A percentile compares a stretch with the other conserved stretches of the same genome.
These are phyloP conservation scores for Noctilio leporinus DNA, from an alignment of 2,113 vertebrate genomes.

Conservation along the genomic window DNA sequence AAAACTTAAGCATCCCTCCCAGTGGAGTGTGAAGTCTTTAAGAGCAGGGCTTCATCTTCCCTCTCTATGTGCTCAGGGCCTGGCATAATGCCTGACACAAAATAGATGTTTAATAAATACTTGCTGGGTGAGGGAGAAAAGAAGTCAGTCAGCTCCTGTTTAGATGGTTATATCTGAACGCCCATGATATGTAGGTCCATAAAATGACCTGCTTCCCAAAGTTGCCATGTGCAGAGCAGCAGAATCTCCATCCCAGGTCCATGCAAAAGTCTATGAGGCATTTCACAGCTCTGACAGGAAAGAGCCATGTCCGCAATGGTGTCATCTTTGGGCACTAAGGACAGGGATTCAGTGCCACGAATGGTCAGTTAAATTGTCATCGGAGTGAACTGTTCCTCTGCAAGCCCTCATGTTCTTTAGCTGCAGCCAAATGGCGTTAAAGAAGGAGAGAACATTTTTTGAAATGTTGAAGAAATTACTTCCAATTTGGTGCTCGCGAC, in stretches of 20 bases:
- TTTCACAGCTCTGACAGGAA: slow-evolving; percentile 58
- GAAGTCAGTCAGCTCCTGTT: not conserved
- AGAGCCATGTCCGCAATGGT: slow-evolving; percentile 42
- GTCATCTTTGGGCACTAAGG: slow-evolving; percentile 64
- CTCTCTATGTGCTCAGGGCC: not conserved
- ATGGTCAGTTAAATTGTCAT: slow-evolving; percentile 72
- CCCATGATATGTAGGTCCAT: slow-evolving; percentile 51
- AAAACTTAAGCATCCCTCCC: not conserved
- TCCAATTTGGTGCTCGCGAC: slow-evolving; percentile 70
- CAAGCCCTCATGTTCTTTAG: slow-evolving; percentile 63
- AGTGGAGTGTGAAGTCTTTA: not conserved
- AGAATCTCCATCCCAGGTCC: slow-evolving; percentile 17
- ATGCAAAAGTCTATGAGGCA: slow-evolving; percentile 48
- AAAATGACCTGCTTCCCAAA: slow-evolving; percentile 53
- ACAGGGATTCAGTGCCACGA: slow-evolving; percentile 57
- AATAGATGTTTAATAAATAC: slow-evolving; percentile 38
- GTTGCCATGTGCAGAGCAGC: slow-evolving; percentile 9
- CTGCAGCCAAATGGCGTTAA: slow-evolving; percentile 69
- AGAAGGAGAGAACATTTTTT: slow-evolving; percentile 56
- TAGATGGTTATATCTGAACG: slow-evolving; percentile 14
- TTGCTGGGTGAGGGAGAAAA: not conserved
- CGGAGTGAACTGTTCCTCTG: slow-evolving; percentile 66
- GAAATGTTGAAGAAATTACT: slow-evolving; percentile 72
- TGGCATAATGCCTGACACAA: not conserved
- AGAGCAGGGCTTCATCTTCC: not conserved